Evolutionary conservation across 1,140 invertebrate species (phyloP), one percentile per base, ranked within the genome.

Genomic region (Drosophila kurseongensis): DNA sequence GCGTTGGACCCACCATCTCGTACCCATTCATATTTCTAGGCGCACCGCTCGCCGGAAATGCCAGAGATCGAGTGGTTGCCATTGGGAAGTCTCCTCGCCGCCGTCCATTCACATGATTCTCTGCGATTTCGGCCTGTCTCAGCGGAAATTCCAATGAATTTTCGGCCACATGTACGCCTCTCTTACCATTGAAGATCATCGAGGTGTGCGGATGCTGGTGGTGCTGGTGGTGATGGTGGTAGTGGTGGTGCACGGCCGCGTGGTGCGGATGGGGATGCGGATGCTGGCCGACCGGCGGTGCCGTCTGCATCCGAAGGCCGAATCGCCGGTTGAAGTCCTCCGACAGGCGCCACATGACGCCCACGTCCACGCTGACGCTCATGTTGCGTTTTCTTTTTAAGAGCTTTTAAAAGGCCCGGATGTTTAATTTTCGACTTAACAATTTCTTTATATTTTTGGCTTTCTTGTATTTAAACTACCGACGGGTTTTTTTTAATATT

Each of bases 141-240:
- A 57, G 47, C 71, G 61, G 73, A 73, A 73, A 76, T 76, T 76
- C 73, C 73, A 14, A 72, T 58, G 68, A 63, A 50, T 71, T 72
- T 63, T 69, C n/a, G 66, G 66, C 47, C 50, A 52, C 16, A 16
- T 35, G 29, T 9, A 12, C 12, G 32, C 9, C n/a, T 27, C 35
- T 75, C 73, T 77, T 83, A 93, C 93, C 93, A 90, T 93, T 93
- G 69, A 93, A 94, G 62, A 94, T 92, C 92, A 94, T 93, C 55
- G 89, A 91, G 14, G 85, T 78, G 42, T 92, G 78, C 13, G 84
- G 47, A 58, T 88, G 79, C 45, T 78, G 73, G 10, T 76, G 83
- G 32, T 88, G 79, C 40, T 84, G 89, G 1, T 77, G 80, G 42
- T 91, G 80, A 2, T 76, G 73, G 8, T 76, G 82, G 41, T 92